A percentile compares a stretch with the other conserved stretches of the same genome.
Evolutionary conservation across 2,797 vertebrate genomes (phyloP).

Genomic region (Notolabrus celidotus): DNA sequence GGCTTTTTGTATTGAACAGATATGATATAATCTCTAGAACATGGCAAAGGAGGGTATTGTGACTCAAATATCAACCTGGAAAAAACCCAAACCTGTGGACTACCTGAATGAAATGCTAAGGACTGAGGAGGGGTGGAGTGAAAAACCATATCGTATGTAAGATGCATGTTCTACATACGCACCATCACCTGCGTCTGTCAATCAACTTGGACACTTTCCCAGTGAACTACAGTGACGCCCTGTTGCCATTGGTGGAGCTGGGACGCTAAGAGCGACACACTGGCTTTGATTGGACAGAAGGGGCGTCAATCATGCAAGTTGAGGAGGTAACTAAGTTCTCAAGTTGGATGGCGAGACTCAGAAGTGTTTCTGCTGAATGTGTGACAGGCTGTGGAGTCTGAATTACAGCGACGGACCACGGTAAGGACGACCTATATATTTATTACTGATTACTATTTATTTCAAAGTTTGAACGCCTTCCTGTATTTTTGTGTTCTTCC

Average conservation of each 20-base stretch:
- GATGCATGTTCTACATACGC: constrained; percentile 9
- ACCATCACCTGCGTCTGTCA: constrained; percentile 74
- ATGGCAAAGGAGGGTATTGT: background rate
- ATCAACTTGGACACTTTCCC: constrained; percentile 51
- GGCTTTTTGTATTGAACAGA: background rate
- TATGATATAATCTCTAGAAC: background rate
- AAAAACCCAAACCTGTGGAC: constrained; percentile 8
- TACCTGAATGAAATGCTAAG: background rate
- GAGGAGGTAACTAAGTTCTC: constrained; percentile 54
- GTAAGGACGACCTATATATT: constrained; percentile 52
- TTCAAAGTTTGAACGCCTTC: background rate
- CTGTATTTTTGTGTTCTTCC: background rate
- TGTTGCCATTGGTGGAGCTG: constrained; percentile 68
- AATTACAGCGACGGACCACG: constrained; percentile 36
- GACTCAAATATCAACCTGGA: constrained; percentile 3
- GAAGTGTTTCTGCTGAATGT: constrained; percentile 6
- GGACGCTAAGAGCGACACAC: constrained; percentile 49
- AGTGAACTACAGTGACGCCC: background rate
- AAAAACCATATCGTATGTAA: background rate
- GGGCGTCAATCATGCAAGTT: constrained; percentile 28
- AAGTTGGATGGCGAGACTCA: constrained; percentile 55
- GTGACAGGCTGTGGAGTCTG: constrained; percentile 16
- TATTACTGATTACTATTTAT: background rate
- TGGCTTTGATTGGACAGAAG: constrained; percentile 67
- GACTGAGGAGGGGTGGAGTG: background rate